Evolutionary conservation across 2,797 vertebrate genomes (phyloP).

Genomic region (Pipistrellus pygmaeus): DNA sequence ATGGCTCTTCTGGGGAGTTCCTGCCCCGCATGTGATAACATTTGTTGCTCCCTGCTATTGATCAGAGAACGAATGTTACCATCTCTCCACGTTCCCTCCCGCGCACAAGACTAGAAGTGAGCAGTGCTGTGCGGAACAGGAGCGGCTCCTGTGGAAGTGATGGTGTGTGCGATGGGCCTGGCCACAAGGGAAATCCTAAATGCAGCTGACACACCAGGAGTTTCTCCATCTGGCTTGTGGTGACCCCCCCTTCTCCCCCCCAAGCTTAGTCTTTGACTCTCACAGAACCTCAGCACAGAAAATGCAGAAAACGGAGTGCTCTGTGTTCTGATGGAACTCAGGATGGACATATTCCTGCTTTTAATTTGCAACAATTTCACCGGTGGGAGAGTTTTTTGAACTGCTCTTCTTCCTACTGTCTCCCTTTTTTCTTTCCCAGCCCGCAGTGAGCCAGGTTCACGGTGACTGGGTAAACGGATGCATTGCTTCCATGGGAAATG

Average conservation of each 20-base stretch:
- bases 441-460: not conserved
- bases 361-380: not conserved
- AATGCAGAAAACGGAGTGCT: no score
- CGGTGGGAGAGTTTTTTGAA: not conserved
- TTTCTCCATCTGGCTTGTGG: not conserved
- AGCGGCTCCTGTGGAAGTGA: not conserved
- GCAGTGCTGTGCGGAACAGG: not conserved
- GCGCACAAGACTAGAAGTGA: not conserved
- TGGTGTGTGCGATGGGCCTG: no score
- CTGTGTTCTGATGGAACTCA: not conserved
- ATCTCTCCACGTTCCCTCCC: no score
- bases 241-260: no score
- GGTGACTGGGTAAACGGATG: no score
- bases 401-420: not conserved
- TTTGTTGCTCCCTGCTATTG: not conserved
- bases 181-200: not conserved
- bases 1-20: not conserved
- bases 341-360: not conserved
- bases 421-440: not conserved
- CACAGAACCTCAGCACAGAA: not conserved
- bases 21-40: not conserved
- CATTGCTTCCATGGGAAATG: no score
- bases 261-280: not conserved
- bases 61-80: not conserved
- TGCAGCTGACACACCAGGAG: accelerated